A percentile compares a stretch with the other conserved stretches of the same genome.
These are phyloP conservation scores for Thamnaconus septentrionalis DNA, from an alignment of 2,113 vertebrate genomes.

Conservation along the genomic window DNA sequence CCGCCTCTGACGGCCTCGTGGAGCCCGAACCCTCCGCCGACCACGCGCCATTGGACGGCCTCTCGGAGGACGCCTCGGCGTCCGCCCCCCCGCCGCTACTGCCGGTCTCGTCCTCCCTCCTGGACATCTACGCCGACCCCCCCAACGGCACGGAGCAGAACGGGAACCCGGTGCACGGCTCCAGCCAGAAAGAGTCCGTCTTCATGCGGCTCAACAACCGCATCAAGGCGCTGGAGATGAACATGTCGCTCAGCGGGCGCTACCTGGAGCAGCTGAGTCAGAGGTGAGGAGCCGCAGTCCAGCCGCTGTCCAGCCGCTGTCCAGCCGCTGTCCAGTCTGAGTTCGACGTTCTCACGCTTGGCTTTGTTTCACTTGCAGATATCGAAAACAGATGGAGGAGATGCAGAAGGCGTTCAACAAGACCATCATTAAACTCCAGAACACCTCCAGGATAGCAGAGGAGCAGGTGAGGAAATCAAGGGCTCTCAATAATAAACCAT, in stretches of 20 bases:
- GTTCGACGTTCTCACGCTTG: too few relatives aligned
- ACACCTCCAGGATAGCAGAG: constrained; percentile 93
- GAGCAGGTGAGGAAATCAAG: constrained; percentile 84
- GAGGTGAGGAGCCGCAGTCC: constrained; percentile 74
- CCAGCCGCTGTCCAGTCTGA: background rate
- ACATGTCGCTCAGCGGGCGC: constrained; percentile 97
- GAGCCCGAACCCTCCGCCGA: constrained; percentile 44
- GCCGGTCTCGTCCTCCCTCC: constrained; percentile 57
- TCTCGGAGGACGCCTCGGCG: constrained; percentile 76
- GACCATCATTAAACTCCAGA: constrained; percentile 96
- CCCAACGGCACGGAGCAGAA: constrained; percentile 87
- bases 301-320: background rate
- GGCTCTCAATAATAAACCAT: background rate
- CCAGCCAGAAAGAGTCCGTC: constrained; percentile 95
- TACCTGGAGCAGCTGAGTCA: constrained; percentile 98
- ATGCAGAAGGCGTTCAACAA: constrained; percentile 99
- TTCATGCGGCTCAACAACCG: constrained; percentile 99
- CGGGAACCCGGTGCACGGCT: constrained; percentile 86
- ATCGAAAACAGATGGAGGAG: constrained; percentile 99
- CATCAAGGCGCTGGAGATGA: constrained; percentile 96
- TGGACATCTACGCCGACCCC: constrained; percentile 91
- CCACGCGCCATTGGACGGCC: constrained; percentile 64
- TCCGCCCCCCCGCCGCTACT: constrained; percentile 44
- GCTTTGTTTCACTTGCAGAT: constrained; percentile 69
- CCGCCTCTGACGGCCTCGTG: constrained; percentile 29